A percentile compares a stretch with the other conserved stretches of the same genome.
Conservation (phyloP, 2,113 vertebrate genomes). For the Leptocoma aspasia region DNA sequence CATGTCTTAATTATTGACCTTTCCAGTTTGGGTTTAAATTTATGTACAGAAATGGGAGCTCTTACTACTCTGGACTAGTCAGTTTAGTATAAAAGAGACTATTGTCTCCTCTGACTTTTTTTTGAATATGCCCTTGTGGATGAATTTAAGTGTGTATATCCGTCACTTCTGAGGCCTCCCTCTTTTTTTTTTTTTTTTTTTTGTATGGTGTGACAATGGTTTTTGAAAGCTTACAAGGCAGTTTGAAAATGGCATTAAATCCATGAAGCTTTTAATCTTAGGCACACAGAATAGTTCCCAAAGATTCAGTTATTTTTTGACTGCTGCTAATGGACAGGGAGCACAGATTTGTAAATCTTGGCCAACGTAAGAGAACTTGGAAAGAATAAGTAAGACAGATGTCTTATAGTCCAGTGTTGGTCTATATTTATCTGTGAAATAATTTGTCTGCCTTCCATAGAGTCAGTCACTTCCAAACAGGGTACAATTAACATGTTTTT, state of each 20-base stretch:
- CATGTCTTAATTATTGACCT: not conserved
- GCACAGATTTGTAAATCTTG: conserved; percentile 45
- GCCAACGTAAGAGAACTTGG: conserved; percentile 49
- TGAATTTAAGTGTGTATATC: not conserved
- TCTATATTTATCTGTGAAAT: not conserved
- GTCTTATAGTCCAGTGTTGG: not conserved
- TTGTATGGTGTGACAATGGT: not conserved
- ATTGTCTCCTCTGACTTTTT: not conserved
- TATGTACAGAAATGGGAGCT: not conserved
- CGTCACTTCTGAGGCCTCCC: not conserved
- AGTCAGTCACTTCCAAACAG: not conserved
- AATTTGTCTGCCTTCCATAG: not conserved
- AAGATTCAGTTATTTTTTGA: conserved; percentile 53
- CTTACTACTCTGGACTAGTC: not conserved
- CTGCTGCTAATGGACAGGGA: conserved; percentile 54
- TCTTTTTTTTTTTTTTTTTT: not conserved
- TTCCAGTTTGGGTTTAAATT: not conserved
- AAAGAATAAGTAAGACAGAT: conserved; percentile 41
- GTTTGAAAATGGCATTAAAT: conserved; percentile 13
- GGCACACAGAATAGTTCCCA: conserved; percentile 40
- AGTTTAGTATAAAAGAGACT: not conserved
- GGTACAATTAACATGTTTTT: not conserved
- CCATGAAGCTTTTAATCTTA: conserved; percentile 7
- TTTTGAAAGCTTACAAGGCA: not conserved
- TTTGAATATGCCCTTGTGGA: not conserved